Evolutionary conservation across 2,113 vertebrate genomes (phyloP), one percentile per base, ranked within the genome.

Genomic region (Neogobius melanostomus): DNA sequence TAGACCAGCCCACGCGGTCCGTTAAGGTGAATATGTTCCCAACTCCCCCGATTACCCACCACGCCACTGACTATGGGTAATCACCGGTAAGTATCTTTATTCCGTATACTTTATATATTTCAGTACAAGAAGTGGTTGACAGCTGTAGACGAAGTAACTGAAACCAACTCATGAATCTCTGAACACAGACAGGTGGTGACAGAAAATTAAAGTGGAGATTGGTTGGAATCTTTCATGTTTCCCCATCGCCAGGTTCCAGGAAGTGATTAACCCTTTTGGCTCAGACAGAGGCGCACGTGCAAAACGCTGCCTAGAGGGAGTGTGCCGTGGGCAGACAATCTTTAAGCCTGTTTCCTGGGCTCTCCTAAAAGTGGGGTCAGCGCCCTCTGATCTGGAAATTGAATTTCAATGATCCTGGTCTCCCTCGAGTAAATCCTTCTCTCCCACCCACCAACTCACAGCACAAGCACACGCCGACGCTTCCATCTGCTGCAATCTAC

Each of bases 351-450:
- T 85, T 80, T 88, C 76, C 83, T 66, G 71, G 83, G 85, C 85
- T 78, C 76, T 80, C 68, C 78, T 85, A 87, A 87, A 89, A 84
- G 77, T 85, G 84, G 83, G 90, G 83, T 90, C 88, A 80, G 84
- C 81, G 85, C 88, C 88, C 82, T 69, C 54, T 75, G 85, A 89
- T 88, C 85, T 85, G 74, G 89, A 90, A 90, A 91, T 90, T 88
- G 81, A 92, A 92, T 91, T 88, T 75, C 68, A 8, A 88, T 90
- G 87, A 89, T 86, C 84, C 81, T 75, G 82, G 76, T 75, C 56
- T 66, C 71, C 73, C 73, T 64, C 62, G 72, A 66, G 86, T 74
- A 87, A 80, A 82, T 81, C 81, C 85, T 79, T 68, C 12, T 74
- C 71, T 76, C 47, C 62, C 8, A 74, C 79, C 76, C 52, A 61